Evolutionary conservation across 2,888 invertebrate species (phyloP).

Genomic region (Aporophyla lueneburgensis): DNA sequence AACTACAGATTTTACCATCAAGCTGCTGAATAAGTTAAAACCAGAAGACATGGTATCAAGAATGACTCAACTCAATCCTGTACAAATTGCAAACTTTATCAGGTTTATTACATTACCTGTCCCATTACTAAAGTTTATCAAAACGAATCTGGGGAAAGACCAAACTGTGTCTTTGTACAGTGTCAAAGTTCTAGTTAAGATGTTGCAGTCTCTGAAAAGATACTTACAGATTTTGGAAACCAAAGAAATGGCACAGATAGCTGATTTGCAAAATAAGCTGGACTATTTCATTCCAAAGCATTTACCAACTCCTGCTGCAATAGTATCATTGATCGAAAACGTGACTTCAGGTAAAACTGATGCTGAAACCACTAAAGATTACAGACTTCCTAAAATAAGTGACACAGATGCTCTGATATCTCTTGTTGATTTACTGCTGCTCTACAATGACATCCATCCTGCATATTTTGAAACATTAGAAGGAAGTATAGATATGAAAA

Average conservation of each 20-base stretch:
- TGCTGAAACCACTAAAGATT: constrained; percentile 75
- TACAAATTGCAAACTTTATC: constrained; percentile 90
- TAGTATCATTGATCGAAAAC: constrained; percentile 82
- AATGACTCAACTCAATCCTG: constrained; percentile 83
- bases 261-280: constrained; percentile 82
- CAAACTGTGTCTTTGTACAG: constrained; percentile 86
- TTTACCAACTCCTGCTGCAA: constrained; percentile 80
- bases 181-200: constrained; percentile 89
- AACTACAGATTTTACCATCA: constrained; percentile 85
- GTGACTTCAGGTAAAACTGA: constrained; percentile 71
- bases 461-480: constrained; percentile 87
- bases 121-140: constrained; percentile 86
- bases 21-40: constrained; percentile 85
- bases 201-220: constrained; percentile 88
- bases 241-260: constrained; percentile 74
- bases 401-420: constrained; percentile 80
- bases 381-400: constrained; percentile 78
- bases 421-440: constrained; percentile 82
- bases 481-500: constrained; percentile 85
- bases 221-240: constrained; percentile 89
- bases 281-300: constrained; percentile 88
- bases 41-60: constrained; percentile 88
- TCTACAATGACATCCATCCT: constrained; percentile 86
- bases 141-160: constrained; percentile 80
- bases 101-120: constrained; percentile 88